These are phyloP conservation scores for Timandra comae DNA, from an alignment of 2,888 invertebrate species.

Conservation along the genomic window DNA sequence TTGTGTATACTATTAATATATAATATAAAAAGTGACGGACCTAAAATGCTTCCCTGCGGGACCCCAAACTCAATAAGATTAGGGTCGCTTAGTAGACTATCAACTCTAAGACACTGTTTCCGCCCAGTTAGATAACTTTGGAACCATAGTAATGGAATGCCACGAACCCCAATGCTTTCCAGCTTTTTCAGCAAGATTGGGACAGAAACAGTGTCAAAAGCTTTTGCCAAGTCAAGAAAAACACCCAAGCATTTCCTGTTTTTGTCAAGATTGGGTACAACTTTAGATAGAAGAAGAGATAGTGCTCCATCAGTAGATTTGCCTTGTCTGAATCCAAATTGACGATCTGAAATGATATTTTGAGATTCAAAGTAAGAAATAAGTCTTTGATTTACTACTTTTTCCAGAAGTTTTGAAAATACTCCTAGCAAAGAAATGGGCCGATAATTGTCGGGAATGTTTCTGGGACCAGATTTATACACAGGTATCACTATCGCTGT, in stretches of 20 bases:
- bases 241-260: conserved; percentile 1
- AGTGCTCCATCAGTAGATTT: neutral
- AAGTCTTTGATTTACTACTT: conserved; percentile 1
- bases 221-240: conserved; percentile 4
- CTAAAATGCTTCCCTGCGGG: conserved; percentile 2
- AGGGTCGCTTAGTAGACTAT: neutral
- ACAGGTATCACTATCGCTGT: conserved; percentile 2
- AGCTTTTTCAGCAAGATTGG: neutral
- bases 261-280: neutral
- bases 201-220: conserved; percentile 4
- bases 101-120: neutral
- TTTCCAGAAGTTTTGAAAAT: conserved; percentile 5
- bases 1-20: conserved; percentile 8
- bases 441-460: conserved; percentile 7
- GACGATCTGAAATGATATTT: neutral
- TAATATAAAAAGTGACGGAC: neutral
- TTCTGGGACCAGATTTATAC: conserved; percentile 6
- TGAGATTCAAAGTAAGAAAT: neutral
- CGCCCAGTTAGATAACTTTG: neutral
- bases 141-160: neutral
- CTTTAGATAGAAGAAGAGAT: neutral
- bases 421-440: conserved; percentile 7
- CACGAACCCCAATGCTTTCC: neutral
- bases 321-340: conserved; percentile 2
- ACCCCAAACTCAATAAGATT: neutral